A percentile compares a stretch with the other conserved stretches of the same genome.
These are phyloP conservation scores for Harpalus rufipes DNA, from an alignment of 2,888 invertebrate genomes.

Conservation along the genomic window DNA sequence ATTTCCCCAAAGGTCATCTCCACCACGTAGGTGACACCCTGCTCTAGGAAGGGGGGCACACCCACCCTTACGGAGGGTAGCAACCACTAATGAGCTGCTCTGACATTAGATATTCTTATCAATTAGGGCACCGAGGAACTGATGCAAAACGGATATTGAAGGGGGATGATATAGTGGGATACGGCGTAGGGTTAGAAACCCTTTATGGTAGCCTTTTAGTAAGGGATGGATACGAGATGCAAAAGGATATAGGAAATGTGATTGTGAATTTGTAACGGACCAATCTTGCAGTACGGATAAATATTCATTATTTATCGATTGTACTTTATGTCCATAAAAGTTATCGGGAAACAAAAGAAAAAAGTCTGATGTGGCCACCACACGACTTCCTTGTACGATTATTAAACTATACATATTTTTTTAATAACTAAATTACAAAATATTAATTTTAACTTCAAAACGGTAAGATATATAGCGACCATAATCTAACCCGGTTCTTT, in stretches of 20 bases:
- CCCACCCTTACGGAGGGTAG: constrained; percentile 69
- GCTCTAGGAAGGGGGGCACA: constrained; percentile 67
- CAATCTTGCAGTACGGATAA: no score
- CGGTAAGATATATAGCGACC: no score
- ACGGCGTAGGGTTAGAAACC: neutral
- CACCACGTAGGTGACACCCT: constrained; percentile 34
- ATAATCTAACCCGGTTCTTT: no score
- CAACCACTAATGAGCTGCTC: constrained; percentile 74
- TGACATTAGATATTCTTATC: constrained; percentile 74
- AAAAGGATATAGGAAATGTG: neutral
- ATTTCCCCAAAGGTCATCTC: constrained; percentile 24
- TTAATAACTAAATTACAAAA: no score
- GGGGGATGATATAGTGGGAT: constrained; percentile 49
- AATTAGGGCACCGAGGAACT: constrained; percentile 69
- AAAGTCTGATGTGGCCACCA: no score
- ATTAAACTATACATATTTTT: no score
- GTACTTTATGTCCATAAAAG: no score
- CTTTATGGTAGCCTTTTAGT: neutral
- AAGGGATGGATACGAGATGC: neutral
- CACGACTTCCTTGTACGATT: no score
- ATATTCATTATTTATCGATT: no score
- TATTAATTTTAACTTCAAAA: no score
- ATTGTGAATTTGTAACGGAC: no score
- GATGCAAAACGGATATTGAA: constrained; percentile 62
- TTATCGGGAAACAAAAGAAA: no score